Percentiles rank a stretch among this genome's conserved stretches.
These are phyloP conservation scores for Formica selysi DNA, from an alignment of 1,140 invertebrate genomes.

Conservation along the genomic window DNA sequence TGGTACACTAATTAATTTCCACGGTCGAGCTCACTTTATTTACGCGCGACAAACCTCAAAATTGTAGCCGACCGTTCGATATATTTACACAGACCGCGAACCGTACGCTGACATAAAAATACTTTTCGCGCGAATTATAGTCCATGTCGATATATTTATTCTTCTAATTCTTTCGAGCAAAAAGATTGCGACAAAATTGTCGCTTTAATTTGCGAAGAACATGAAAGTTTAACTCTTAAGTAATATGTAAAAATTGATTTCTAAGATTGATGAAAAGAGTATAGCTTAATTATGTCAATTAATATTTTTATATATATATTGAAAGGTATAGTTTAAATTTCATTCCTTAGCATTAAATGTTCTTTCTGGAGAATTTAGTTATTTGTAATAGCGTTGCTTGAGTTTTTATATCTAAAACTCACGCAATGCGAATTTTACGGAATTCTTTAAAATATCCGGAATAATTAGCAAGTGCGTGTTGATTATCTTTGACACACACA, in stretches of 20 bases:
- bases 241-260: neutral
- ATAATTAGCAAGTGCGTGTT: conserved; percentile 13
- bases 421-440: too few species aligned
- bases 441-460: conserved; percentile 3
- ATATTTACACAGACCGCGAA: conserved; percentile 68
- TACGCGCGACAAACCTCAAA: conserved; percentile 79
- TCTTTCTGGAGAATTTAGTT: neutral
- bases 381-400: neutral
- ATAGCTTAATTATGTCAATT: neutral
- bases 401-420: conserved; percentile 1
- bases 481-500: neutral
- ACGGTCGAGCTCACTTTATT: conserved; percentile 77
- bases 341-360: neutral
- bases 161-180: conserved; percentile 40
- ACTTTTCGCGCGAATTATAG: conserved; percentile 39
- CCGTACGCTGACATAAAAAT: conserved; percentile 63
- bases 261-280: neutral
- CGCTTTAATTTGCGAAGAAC: neutral
- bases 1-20: conserved; percentile 79
- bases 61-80: conserved; percentile 65
- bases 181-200: neutral
- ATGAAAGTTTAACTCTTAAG: neutral
- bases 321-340: neutral
- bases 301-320: neutral
- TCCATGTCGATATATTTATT: conserved; percentile 47